Evolutionary conservation across 2,888 invertebrate genomes (phyloP).

Genomic region (Troilus luridus): DNA sequence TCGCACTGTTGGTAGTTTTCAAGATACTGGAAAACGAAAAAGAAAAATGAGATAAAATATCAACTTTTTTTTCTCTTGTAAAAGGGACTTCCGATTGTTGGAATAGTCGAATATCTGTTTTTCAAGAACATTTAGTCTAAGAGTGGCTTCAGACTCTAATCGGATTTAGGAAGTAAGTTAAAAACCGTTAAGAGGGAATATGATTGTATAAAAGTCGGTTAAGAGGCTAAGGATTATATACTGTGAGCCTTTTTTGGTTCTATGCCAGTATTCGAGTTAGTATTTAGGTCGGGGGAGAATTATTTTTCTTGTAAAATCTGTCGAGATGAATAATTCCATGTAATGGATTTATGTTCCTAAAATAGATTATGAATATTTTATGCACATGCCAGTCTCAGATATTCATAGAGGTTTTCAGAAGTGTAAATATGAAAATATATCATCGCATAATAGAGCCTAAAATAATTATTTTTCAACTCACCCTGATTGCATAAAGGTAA

Average conservation of each 20-base stretch:
- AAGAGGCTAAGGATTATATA: background rate
- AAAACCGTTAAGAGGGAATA: background rate
- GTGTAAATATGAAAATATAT: too few relatives aligned
- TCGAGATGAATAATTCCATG: background rate
- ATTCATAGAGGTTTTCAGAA: background rate
- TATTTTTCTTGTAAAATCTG: background rate
- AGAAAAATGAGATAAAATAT: too few relatives aligned
- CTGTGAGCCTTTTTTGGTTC: background rate
- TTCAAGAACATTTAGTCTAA: too few relatives aligned
- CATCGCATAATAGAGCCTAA: too few relatives aligned
- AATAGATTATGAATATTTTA: background rate
- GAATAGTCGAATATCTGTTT: too few relatives aligned
- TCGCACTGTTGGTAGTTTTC: too few relatives aligned
- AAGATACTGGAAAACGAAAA: too few relatives aligned
- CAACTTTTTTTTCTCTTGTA: too few relatives aligned
- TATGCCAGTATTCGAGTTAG: background rate
- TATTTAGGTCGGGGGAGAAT: background rate
- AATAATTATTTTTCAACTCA: too few relatives aligned
- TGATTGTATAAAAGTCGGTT: background rate
- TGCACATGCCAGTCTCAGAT: background rate
- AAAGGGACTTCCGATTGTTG: too few relatives aligned
- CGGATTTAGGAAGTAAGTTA: background rate
- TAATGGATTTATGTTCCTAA: background rate
- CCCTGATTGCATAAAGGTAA: too few relatives aligned
- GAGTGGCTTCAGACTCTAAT: background rate